These are phyloP conservation scores for Merodon equestris DNA, from an alignment of 2,888 invertebrate species.

Conservation along the genomic window DNA sequence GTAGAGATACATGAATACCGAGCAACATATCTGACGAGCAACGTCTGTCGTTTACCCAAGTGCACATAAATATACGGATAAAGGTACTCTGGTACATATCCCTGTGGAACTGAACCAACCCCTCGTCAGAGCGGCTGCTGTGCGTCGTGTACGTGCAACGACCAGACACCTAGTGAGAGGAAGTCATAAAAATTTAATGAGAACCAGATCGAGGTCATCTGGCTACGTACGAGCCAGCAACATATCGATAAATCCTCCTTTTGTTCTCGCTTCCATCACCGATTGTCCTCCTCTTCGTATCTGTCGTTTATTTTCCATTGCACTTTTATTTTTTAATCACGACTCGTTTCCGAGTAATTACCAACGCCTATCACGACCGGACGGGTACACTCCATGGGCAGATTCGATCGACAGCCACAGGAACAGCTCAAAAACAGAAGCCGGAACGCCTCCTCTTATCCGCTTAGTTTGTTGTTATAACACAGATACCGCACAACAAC, in stretches of 20 bases:
- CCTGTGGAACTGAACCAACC: constrained; percentile 58
- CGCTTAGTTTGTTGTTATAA: not conserved
- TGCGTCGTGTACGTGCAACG: constrained; percentile 24
- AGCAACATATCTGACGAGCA: constrained; percentile 33
- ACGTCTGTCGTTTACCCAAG: too few relatives aligned
- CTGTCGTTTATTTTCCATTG: constrained; percentile 20
- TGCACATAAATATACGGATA: not conserved
- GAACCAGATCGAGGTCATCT: constrained; percentile 58
- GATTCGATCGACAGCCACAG: not conserved
- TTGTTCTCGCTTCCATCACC: constrained; percentile 13
- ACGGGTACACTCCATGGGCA: not conserved
- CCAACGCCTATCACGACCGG: constrained; percentile 22
- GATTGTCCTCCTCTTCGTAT: not conserved
- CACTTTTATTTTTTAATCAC: constrained; percentile 19
- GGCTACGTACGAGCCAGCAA: constrained; percentile 10
- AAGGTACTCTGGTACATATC: not conserved
- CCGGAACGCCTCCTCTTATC: not conserved
- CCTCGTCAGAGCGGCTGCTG: constrained; percentile 43
- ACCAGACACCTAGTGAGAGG: constrained; percentile 4
- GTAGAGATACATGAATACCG: constrained; percentile 6
- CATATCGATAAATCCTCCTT: constrained; percentile 12
- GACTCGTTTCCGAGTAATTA: constrained; percentile 27
- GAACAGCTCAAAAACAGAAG: not conserved
- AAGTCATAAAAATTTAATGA: constrained; percentile 59
- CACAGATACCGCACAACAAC: not conserved